Conservation (phyloP, 37 sponge, comb jelly and placozoan species). For the Cliona cf. orientalis region DNA sequence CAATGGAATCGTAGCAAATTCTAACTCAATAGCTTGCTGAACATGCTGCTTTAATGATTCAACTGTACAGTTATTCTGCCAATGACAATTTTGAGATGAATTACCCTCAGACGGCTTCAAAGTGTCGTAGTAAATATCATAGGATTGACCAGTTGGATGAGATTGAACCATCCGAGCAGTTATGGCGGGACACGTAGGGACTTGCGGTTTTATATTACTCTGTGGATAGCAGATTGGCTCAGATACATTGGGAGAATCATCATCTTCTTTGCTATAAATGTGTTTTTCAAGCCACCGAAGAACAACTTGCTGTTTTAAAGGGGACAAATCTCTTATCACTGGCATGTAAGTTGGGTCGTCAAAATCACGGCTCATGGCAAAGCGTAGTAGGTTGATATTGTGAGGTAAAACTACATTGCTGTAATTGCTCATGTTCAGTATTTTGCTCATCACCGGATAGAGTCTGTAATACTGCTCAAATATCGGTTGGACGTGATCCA, state of each 20-base stretch:
- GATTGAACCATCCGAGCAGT: too few relatives aligned
- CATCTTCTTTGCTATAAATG: too few relatives aligned
- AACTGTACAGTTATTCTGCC: not conserved
- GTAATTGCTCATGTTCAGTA: constrained; percentile 42
- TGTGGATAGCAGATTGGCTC: too few relatives aligned
- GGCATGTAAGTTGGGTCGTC: constrained; percentile 67
- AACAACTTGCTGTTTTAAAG: constrained; percentile 31
- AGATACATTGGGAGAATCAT: too few relatives aligned
- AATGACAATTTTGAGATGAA: too few relatives aligned
- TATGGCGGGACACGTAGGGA: too few relatives aligned
- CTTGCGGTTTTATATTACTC: too few relatives aligned
- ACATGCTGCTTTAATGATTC: constrained; percentile 20
- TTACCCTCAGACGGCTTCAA: too few relatives aligned
- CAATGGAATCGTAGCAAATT: constrained; percentile 61
- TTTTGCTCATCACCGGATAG: constrained; percentile 49
- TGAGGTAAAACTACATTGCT: constrained; percentile 18
- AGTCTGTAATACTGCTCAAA: constrained; percentile 32
- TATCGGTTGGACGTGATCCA: constrained; percentile 30
- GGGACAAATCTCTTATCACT: constrained; percentile 62
- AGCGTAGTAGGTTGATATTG: constrained; percentile 35
- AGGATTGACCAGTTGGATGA: not conserved
- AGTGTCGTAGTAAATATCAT: too few relatives aligned
- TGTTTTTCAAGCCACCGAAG: constrained; percentile 36
- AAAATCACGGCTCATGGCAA: constrained; percentile 24
- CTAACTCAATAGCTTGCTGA: constrained; percentile 52